Evolutionary conservation across 1,140 invertebrate species (phyloP).

Genomic region (Ridgeia piscesae): DNA sequence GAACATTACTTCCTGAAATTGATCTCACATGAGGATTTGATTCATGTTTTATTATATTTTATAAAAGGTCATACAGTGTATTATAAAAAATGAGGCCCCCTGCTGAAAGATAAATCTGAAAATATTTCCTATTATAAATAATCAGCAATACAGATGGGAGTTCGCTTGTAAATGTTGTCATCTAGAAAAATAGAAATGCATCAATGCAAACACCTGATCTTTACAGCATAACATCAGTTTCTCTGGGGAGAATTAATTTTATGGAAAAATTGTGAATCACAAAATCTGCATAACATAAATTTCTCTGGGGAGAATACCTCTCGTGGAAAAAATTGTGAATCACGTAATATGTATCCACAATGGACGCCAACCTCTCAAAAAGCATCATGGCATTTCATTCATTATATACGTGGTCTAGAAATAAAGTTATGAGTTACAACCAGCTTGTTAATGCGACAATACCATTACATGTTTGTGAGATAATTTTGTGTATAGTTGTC

Average conservation of each 20-base stretch:
- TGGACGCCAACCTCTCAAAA: no score
- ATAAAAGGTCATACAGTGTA: neutral
- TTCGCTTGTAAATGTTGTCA: neutral
- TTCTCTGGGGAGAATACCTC: neutral
- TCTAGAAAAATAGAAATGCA: neutral
- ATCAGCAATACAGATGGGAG: no score
- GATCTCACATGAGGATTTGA: neutral
- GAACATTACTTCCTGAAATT: neutral
- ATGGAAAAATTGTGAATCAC: no score
- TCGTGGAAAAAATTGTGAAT: no score
- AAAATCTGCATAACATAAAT: neutral
- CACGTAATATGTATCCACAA: no score
- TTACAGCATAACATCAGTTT: neutral
- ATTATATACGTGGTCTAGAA: no score
- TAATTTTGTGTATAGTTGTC: neutral
- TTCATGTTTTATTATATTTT: neutral
- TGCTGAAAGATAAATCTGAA: no score
- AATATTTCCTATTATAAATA: no score
- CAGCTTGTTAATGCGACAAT: neutral
- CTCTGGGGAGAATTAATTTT: neutral
- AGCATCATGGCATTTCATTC: no score
- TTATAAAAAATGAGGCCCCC: neutral
- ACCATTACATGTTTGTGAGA: neutral
- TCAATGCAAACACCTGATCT: neutral
- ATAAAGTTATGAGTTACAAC: no score